Percentiles rank a stretch among this genome's conserved stretches.
These are phyloP conservation scores for Phenganax marumi DNA, from an alignment of 92 coral and sea anemone genomes.

Conservation along the genomic window DNA sequence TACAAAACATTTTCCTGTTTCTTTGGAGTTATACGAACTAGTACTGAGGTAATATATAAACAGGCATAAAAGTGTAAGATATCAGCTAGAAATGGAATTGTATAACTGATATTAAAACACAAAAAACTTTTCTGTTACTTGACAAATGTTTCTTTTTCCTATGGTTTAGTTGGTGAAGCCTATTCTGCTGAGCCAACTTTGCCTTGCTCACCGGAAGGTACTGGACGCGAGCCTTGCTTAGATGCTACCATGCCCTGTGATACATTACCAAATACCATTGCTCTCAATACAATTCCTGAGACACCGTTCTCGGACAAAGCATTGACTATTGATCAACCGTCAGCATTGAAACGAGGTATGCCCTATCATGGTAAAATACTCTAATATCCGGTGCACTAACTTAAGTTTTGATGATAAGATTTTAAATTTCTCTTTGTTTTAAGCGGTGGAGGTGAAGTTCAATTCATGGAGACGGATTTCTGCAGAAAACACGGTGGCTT, in stretches of 20 bases:
- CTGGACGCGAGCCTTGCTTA: not conserved
- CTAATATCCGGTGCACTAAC: too few species aligned
- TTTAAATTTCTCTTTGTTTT: not conserved
- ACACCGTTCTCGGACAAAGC: conserved; percentile 15
- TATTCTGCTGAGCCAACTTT: conserved; percentile 1
- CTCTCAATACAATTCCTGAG: conserved; percentile 14
- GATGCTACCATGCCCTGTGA: conserved; percentile 24
- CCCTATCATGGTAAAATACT: not conserved
- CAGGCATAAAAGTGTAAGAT: too few species aligned
- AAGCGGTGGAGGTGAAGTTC: conserved; percentile 26
- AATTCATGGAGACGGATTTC: conserved; percentile 21
- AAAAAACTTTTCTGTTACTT: too few species aligned
- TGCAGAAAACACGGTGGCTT: conserved; percentile 31
- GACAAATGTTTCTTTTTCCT: not conserved
- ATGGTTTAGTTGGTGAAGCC: not conserved
- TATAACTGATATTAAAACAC: too few species aligned
- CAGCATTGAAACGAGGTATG: conserved; percentile 16
- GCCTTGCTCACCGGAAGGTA: not conserved
- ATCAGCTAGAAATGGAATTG: too few species aligned
- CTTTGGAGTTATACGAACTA: too few species aligned
- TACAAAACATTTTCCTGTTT: not conserved
- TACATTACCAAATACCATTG: not conserved
- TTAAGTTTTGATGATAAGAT: not conserved
- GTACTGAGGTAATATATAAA: too few species aligned
- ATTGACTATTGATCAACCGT: not conserved